Evolutionary conservation across 2,113 vertebrate genomes (phyloP).

Genomic region (Rhinogobius similis): DNA sequence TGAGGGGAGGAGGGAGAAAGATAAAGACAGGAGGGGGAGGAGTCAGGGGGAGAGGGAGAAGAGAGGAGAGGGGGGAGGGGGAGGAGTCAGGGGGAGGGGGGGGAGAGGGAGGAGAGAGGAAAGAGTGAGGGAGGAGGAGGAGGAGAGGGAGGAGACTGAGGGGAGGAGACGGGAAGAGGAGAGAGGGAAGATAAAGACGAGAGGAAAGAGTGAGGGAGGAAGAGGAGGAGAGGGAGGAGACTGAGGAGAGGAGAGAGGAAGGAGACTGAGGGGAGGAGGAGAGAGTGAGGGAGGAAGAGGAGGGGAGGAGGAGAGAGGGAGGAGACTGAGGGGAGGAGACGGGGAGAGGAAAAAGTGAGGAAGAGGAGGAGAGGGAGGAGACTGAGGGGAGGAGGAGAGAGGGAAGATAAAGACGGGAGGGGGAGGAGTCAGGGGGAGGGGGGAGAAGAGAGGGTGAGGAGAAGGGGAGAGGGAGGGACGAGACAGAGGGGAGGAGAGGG

Average conservation of each 20-base stretch:
- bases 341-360: too few relatives aligned
- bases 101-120: not conserved
- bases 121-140: not conserved
- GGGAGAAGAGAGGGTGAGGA: too few relatives aligned
- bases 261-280: not conserved
- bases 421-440: too few relatives aligned
- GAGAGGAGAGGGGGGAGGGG: too few relatives aligned
- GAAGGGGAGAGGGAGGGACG: too few relatives aligned
- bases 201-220: not conserved
- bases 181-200: not conserved
- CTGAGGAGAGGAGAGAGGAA: not conserved
- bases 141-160: not conserved
- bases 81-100: constrained; percentile 6
- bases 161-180: too few relatives aligned
- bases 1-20: too few relatives aligned
- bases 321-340: too few relatives aligned
- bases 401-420: not conserved
- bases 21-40: not conserved
- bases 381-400: not conserved
- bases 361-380: constrained; percentile 3
- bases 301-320: not conserved
- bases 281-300: too few relatives aligned
- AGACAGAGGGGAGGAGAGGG: too few relatives aligned
- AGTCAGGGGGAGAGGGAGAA: not conserved
- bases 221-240: too few relatives aligned